phyloP scores from a whole-genome alignment of 37 sponge, comb jelly and placozoan genomes.

The Haliclona indistincta region DNA sequence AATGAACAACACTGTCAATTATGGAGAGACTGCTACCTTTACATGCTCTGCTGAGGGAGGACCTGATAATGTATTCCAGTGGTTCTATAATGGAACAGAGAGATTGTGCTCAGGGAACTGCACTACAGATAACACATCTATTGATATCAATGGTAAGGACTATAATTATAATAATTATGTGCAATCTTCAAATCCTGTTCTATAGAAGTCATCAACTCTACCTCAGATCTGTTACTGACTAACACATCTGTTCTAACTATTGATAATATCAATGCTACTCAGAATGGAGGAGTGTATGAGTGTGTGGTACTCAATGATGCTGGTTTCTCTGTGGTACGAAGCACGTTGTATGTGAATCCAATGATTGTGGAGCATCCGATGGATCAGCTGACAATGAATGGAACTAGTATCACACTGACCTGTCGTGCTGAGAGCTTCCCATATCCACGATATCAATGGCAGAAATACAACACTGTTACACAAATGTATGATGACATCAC shows the following conservation, averaged over 20 bases:
- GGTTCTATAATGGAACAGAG: slow-evolving; percentile 26
- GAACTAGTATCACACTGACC: neutral
- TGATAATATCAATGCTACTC: neutral
- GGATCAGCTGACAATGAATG: neutral
- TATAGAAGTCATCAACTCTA: neutral
- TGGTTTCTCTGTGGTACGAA: neutral
- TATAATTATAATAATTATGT: too few species aligned
- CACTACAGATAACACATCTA: too few species aligned
- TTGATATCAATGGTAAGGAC: too few species aligned
- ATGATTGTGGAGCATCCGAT: neutral
- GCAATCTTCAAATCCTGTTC: too few species aligned
- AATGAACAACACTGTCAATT: neutral
- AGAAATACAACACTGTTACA: neutral
- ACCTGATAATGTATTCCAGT: slow-evolving; percentile 51
- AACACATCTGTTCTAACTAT: neutral
- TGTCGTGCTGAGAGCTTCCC: slow-evolving; percentile 30
- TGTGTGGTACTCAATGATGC: slow-evolving; percentile 7
- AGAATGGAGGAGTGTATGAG: neutral
- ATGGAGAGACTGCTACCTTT: slow-evolving; percentile 8
- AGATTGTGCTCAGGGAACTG: neutral
- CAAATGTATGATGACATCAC: neutral
- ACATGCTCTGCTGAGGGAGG: slow-evolving; percentile 61
- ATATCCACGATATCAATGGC: slow-evolving; percentile 2
- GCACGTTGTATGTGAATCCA: slow-evolving; percentile 2
- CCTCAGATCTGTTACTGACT: neutral